Evolutionary conservation across 64 coral and sea anemone species (phyloP).

Genomic region (Pocillopora verrucosa): DNA sequence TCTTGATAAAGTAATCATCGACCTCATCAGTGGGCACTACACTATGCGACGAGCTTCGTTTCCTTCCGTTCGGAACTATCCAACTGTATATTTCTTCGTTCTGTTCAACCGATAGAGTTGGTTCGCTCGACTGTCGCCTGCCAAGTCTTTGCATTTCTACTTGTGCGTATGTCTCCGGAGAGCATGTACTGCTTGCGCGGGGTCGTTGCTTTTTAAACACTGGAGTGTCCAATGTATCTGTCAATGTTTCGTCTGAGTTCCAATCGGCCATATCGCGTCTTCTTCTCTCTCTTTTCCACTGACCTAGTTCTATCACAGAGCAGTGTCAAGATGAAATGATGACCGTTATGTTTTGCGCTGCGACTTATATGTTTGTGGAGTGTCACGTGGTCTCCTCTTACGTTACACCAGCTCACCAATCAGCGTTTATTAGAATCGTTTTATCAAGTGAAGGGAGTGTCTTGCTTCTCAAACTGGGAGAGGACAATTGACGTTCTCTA

Average conservation of each 20-base stretch:
- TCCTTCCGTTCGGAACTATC: neutral
- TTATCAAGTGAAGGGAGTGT: no score
- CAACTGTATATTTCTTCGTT: neutral
- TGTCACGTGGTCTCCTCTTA: neutral
- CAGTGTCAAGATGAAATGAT: neutral
- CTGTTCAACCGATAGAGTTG: neutral
- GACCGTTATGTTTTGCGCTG: neutral
- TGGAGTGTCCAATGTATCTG: neutral
- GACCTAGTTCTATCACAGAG: neutral
- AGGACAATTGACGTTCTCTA: no score
- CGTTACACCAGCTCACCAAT: no score
- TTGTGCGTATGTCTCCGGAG: neutral
- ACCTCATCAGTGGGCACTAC: neutral
- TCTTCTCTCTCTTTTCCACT: neutral
- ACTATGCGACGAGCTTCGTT: neutral
- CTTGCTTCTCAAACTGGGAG: no score
- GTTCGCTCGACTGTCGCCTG: neutral
- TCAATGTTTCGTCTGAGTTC: neutral
- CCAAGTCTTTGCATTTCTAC: neutral
- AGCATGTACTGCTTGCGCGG: neutral
- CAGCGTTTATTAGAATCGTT: no score
- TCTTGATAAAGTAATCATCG: neutral
- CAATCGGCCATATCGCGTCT: neutral
- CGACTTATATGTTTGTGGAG: neutral
- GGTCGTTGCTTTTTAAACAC: neutral